Conservation (phyloP, 2,888 invertebrate species). For the Drosophila macrospina region DNA sequence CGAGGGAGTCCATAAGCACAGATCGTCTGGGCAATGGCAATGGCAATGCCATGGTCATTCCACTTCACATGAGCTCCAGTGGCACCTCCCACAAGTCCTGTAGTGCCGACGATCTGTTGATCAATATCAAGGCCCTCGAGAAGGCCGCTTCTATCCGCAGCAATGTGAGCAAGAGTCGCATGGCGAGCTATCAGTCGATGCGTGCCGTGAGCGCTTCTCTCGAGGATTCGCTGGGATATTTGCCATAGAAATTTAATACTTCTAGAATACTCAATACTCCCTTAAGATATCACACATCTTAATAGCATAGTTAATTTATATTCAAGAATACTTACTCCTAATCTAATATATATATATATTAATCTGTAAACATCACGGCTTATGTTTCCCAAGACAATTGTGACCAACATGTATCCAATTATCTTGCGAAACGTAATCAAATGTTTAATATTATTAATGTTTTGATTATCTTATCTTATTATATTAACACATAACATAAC, state of each 20-base stretch:
- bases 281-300: conserved; percentile 11
- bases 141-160: conserved; percentile 77
- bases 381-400: conserved; percentile 82
- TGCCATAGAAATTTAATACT: conserved; percentile 82
- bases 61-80: conserved; percentile 35
- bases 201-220: conserved; percentile 85
- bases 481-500: conserved; percentile 55
- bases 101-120: conserved; percentile 83
- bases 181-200: conserved; percentile 84
- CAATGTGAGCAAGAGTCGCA: conserved; percentile 63
- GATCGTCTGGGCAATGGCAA: conserved; percentile 72
- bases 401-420: conserved; percentile 48
- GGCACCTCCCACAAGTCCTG: conserved; percentile 77
- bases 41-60: conserved; percentile 52
- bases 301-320: not conserved
- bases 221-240: conserved; percentile 86
- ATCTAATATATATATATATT: conserved; percentile 3
- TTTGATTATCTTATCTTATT: conserved; percentile 12
- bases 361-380: conserved; percentile 52
- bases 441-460: conserved; percentile 18
- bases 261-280: conserved; percentile 43
- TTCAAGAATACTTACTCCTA: conserved; percentile 1
- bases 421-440: conserved; percentile 82
- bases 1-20: conserved; percentile 78
- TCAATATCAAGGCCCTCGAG: conserved; percentile 82